A percentile compares a stretch with the other conserved stretches of the same genome.
These are phyloP conservation scores for Drosophila suboccidentalis DNA, from an alignment of 2,888 invertebrate genomes.

Conservation along the genomic window DNA sequence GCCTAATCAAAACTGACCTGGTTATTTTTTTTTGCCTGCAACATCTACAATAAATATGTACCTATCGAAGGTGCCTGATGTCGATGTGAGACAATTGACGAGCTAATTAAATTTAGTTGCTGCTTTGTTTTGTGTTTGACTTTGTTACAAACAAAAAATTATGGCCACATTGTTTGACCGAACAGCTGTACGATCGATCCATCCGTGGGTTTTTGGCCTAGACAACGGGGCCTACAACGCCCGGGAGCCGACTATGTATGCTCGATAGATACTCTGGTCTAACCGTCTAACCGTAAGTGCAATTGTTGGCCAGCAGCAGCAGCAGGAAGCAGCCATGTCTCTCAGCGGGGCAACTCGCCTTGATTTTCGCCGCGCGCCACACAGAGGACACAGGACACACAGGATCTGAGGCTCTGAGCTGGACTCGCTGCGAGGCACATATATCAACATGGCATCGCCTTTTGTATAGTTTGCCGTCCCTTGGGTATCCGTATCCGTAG, in stretches of 20 bases:
- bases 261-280: neutral
- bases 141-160: slow-evolving; percentile 57
- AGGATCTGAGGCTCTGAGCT: slow-evolving; percentile 16
- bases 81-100: slow-evolving; percentile 67
- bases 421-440: slow-evolving; percentile 44
- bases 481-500: slow-evolving; percentile 33
- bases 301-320: slow-evolving; percentile 51
- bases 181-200: slow-evolving; percentile 60
- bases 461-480: slow-evolving; percentile 52
- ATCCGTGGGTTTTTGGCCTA: slow-evolving; percentile 1
- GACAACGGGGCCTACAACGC: slow-evolving; percentile 13
- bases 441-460: slow-evolving; percentile 65
- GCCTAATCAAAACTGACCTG: slow-evolving; percentile 44
- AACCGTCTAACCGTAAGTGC: slow-evolving; percentile 62
- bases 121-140: slow-evolving; percentile 31
- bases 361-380: slow-evolving; percentile 76
- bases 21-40: slow-evolving; percentile 10
- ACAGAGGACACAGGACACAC: slow-evolving; percentile 44
- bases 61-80: neutral
- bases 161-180: slow-evolving; percentile 69
- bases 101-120: slow-evolving; percentile 73
- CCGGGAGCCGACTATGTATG: slow-evolving; percentile 13
- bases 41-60: neutral
- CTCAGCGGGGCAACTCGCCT: slow-evolving; percentile 73
- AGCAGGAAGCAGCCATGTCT: slow-evolving; percentile 66